Percentiles rank a stretch among this genome's conserved stretches.
Conservation (phyloP, 2,888 invertebrate genomes). For the Erebia ligea region DNA sequence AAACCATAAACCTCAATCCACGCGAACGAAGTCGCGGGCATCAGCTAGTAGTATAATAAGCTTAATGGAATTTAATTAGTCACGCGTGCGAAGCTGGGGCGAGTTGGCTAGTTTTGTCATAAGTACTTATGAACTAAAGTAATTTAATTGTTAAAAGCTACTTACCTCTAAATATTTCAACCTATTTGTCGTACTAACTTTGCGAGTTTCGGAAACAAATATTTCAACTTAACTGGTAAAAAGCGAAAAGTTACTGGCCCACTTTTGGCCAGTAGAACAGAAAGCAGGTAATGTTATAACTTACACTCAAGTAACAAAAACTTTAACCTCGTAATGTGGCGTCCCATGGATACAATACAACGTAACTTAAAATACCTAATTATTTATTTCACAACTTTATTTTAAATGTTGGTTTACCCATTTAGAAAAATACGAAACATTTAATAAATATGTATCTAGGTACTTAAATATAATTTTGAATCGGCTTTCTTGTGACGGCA, state of each 20-base stretch:
- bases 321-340: constrained; percentile 8
- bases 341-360: constrained; percentile 16
- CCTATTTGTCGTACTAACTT: background rate
- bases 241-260: constrained; percentile 8
- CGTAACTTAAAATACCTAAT: background rate
- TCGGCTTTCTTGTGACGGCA: no score
- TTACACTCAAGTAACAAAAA: background rate
- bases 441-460: no score
- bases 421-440: no score
- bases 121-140: background rate
- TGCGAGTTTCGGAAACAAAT: background rate
- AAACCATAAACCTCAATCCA: no score
- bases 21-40: no score
- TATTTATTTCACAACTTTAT: background rate
- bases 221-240: background rate
- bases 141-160: background rate
- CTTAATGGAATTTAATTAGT: no score
- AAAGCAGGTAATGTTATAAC: background rate
- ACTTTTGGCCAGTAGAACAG: background rate
- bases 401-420: background rate
- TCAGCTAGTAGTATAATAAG: no score
- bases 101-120: no score
- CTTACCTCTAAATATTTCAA: background rate
- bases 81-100: no score
- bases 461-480: no score